A percentile compares a stretch with the other conserved stretches of the same genome.
Evolutionary conservation across 2,888 invertebrate species (phyloP).

Genomic region (Agrochola lota): DNA sequence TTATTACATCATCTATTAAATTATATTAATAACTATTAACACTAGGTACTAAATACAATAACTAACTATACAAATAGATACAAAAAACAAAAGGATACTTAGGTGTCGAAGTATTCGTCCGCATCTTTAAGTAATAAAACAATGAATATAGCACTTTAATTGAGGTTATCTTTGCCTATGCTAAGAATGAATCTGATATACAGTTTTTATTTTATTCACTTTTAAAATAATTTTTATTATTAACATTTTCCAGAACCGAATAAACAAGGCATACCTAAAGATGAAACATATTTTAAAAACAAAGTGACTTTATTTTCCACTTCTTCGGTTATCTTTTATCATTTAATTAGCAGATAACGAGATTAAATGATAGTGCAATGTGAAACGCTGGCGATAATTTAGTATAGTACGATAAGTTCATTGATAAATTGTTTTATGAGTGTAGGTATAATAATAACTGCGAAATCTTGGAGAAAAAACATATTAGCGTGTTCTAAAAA

Average conservation of each 20-base stretch:
- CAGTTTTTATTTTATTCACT: neutral
- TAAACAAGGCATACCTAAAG: neutral
- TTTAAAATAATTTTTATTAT: neutral
- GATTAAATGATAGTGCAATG: slow-evolving; percentile 60
- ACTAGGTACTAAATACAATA: no score
- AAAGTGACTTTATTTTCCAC: slow-evolving; percentile 46
- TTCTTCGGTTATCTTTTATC: slow-evolving; percentile 53
- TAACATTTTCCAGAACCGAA: neutral
- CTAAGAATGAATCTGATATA: neutral
- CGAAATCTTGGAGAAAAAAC: neutral
- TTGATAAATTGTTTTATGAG: slow-evolving; percentile 59
- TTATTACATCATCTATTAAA: no score
- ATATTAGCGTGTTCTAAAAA: neutral
- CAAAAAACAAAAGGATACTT: no score
- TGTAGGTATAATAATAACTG: slow-evolving; percentile 3
- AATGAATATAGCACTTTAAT: no score
- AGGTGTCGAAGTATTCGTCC: no score
- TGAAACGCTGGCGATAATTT: slow-evolving; percentile 53
- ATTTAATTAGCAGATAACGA: slow-evolving; percentile 60
- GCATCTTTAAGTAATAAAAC: no score
- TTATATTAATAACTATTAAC: no score
- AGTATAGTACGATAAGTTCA: slow-evolving; percentile 55
- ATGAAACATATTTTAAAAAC: slow-evolving; percentile 18
- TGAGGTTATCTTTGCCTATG: neutral
- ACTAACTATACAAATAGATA: no score